phyloP scores from a whole-genome alignment of 2,113 vertebrate genomes.

The Tursiops truncatus region DNA sequence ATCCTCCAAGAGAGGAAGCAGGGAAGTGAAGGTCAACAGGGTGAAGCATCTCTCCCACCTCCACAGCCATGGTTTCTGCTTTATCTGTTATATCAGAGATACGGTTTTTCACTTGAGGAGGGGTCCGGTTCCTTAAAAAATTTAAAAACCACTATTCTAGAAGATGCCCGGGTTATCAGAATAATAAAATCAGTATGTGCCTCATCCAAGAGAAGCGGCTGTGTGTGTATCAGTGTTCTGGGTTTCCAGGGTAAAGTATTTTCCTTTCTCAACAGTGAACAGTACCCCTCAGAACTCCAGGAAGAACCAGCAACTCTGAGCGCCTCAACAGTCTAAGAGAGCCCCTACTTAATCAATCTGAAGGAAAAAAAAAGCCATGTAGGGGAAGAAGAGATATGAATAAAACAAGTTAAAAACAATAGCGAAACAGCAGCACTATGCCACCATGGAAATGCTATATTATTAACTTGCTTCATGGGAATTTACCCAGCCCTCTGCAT shows the following conservation, averaged over 20 bases:
- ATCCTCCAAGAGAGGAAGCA: background rate
- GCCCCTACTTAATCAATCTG: background rate
- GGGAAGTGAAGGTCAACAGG: background rate
- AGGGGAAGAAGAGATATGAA: background rate
- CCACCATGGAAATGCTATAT: background rate
- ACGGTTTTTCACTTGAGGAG: background rate
- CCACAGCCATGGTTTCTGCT: background rate
- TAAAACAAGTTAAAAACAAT: background rate
- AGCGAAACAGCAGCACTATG: background rate
- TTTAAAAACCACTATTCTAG: background rate
- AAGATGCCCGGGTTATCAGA: background rate
- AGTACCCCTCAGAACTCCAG: background rate
- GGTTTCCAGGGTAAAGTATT: background rate
- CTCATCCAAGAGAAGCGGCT: background rate
- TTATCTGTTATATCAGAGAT: background rate
- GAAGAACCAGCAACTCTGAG: background rate
- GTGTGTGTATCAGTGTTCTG: background rate
- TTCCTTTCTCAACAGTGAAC: background rate
- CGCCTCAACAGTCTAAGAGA: background rate
- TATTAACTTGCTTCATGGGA: background rate
- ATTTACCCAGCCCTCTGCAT: background rate
- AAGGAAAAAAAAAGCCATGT: background rate
- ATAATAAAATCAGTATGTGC: background rate
- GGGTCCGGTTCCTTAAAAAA: background rate
- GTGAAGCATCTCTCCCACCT: accelerated